Base-by-base conservation (phyloP, 2,888 invertebrate genomes). In the Caenorhabditis parvicauda region DNA sequence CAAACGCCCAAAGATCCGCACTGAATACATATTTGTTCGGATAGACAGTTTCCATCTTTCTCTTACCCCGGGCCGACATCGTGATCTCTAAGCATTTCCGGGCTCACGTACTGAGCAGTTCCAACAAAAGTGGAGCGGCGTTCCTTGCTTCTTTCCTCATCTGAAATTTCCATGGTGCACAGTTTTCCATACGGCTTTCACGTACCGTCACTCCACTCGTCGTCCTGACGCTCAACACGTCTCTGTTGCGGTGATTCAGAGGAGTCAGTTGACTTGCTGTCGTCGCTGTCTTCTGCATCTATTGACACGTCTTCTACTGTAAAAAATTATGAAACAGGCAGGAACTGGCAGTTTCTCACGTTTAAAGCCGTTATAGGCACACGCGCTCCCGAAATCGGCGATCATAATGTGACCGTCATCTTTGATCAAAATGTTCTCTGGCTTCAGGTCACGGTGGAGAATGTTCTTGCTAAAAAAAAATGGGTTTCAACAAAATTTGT, bases 91-190 rank as follows among this genome's bases (percentile, higher is more conserved):
- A 98, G 85, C 63, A 96, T 87, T 84, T 99, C 98, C 2, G 98
- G 98, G 54, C 94, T 94, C 0, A 99, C 94, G 83, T 96, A 98
- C 82, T 96, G 95, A 2, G 98, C 95, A 12, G 96, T 98, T 47
- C 98, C 98, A 14, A 96, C 96, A 83, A 98, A 96, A 9, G 86
- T 85, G 1, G 75, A 68, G 0, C 77, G 56, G 4, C 70, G 24
- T 14, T 45, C 37, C 7, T 9, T 50, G 27, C 39, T 50, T 25
- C 39, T 1, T 1, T n/a, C 35, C 12, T 55, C 60, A 19, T 57
- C 62, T 53, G 44, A 24, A 54, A 46, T 9, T 19, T n/a, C n/a
- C n/a, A n/a, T n/a, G 32, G 46, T 21, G n/a, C 14, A 22, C 6
- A 19, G 39, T 32, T 32, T 32, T 32, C 35, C 35, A 32, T 12